A percentile compares a stretch with the other conserved stretches of the same genome.
phyloP scores from a whole-genome alignment of 2,888 invertebrate species.

The Magallana nippona region DNA sequence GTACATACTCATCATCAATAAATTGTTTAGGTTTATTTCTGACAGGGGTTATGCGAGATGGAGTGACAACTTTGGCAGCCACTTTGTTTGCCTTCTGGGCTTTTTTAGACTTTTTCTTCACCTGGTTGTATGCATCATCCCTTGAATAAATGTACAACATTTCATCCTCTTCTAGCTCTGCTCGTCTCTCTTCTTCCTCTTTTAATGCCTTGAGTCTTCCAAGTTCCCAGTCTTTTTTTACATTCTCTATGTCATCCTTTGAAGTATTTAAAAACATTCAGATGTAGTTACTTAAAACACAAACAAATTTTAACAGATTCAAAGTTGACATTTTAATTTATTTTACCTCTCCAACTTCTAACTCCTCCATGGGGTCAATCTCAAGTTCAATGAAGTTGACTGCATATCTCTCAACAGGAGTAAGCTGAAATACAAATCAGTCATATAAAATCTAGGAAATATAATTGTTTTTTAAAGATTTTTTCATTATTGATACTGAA shows the following conservation, averaged over 20 bases:
- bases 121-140: constrained; percentile 91
- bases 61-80: constrained; percentile 41
- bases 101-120: constrained; percentile 81
- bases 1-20: constrained; percentile 41
- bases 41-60: constrained; percentile 31
- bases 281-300: no score
- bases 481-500: no score
- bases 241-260: constrained; percentile 84
- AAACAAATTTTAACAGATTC: no score
- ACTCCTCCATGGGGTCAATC: constrained; percentile 90
- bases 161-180: constrained; percentile 81
- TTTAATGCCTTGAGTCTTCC: constrained; percentile 83
- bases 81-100: constrained; percentile 49
- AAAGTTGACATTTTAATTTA: neutral
- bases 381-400: constrained; percentile 94
- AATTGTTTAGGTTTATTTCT: constrained; percentile 40
- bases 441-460: neutral
- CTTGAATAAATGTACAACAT: constrained; percentile 87
- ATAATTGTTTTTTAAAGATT: no score
- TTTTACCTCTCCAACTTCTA: constrained; percentile 90
- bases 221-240: constrained; percentile 92
- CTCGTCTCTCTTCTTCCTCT: constrained; percentile 81
- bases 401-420: constrained; percentile 96
- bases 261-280: constrained; percentile 26
- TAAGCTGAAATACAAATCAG: constrained; percentile 84